phyloP scores from a whole-genome alignment of 2,797 vertebrate species.

The Sebastes itinus region DNA sequence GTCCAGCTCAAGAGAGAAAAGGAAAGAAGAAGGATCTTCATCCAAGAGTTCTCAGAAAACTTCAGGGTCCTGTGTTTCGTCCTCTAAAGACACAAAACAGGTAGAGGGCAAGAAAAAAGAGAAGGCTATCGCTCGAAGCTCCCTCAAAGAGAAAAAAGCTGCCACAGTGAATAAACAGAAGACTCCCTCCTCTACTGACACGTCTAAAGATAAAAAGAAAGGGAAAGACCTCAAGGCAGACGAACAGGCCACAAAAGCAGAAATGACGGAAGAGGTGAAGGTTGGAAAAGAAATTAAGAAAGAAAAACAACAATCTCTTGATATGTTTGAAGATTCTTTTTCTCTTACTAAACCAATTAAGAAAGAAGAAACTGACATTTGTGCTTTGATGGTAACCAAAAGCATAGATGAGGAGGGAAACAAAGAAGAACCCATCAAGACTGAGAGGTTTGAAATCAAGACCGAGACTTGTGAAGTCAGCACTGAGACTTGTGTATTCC shows the following conservation, averaged over 20 bases:
- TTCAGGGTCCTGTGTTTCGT: constrained; percentile 4
- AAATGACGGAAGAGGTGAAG: constrained; percentile 23
- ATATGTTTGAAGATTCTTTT: constrained; percentile 62
- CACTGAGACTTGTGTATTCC: constrained; percentile 15
- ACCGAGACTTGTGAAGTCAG: neutral
- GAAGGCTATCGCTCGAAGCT: constrained; percentile 1
- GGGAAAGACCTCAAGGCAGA: constrained; percentile 20
- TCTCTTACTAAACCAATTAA: constrained; percentile 33
- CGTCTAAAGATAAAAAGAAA: constrained; percentile 43
- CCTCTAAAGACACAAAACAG: constrained; percentile 46
- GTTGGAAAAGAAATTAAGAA: constrained; percentile 61
- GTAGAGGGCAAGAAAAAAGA: constrained; percentile 59
- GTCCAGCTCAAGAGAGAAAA: constrained; percentile 78
- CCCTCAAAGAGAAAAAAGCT: constrained; percentile 29
- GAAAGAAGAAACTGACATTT: constrained; percentile 35
- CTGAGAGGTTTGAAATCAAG: neutral
- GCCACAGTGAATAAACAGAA: constrained; percentile 31
- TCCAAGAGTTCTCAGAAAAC: constrained; percentile 54
- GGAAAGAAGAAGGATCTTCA: constrained; percentile 38
- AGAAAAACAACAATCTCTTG: constrained; percentile 47
- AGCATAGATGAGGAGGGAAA: constrained; percentile 1
- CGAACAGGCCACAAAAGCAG: neutral
- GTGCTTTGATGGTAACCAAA: constrained; percentile 6
- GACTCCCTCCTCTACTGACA: neutral
- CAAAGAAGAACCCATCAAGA: constrained; percentile 21